A percentile compares a stretch with the other conserved stretches of the same genome.
phyloP scores from a whole-genome alignment of 2,888 invertebrate genomes.

The Patella pellucida region DNA sequence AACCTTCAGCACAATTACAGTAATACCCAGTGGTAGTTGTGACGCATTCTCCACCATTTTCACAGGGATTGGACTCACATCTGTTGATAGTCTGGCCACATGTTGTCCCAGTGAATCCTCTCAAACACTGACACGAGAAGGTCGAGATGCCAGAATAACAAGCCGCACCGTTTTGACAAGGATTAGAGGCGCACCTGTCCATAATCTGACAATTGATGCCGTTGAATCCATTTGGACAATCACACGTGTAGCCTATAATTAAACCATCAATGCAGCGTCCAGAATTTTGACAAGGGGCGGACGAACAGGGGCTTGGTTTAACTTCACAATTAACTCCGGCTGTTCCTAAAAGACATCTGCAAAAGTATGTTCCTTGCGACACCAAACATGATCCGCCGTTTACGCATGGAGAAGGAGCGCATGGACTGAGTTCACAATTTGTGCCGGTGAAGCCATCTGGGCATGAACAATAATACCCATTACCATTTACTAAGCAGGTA shows the following conservation, averaged over 20 bases:
- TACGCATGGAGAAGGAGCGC: slow-evolving; percentile 13
- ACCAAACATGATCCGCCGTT: slow-evolving; percentile 20
- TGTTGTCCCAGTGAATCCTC: slow-evolving; percentile 16
- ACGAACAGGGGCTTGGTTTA: neutral
- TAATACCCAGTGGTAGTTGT: slow-evolving; percentile 6
- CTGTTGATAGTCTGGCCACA: slow-evolving; percentile 1
- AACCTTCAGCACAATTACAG: slow-evolving; percentile 19
- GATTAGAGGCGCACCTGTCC: slow-evolving; percentile 16
- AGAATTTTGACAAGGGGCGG: neutral
- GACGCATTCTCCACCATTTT: slow-evolving; percentile 15
- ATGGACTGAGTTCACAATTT: slow-evolving; percentile 19
- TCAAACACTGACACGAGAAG: slow-evolving; percentile 10
- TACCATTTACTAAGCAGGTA: neutral
- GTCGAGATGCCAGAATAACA: slow-evolving; percentile 6
- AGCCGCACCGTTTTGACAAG: slow-evolving; percentile 18
- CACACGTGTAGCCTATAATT: slow-evolving; percentile 12
- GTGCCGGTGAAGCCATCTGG: slow-evolving; percentile 19
- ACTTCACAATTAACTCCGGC: slow-evolving; percentile 19
- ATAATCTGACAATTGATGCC: slow-evolving; percentile 20
- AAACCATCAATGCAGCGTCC: neutral
- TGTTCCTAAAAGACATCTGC: slow-evolving; percentile 12
- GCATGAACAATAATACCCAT: slow-evolving; percentile 15
- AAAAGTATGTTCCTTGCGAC: slow-evolving; percentile 8
- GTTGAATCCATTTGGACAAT: slow-evolving; percentile 17
- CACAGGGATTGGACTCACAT: slow-evolving; percentile 18